Conservation (phyloP, 2,888 invertebrate genomes). For the Nemotelus pantherinus region DNA sequence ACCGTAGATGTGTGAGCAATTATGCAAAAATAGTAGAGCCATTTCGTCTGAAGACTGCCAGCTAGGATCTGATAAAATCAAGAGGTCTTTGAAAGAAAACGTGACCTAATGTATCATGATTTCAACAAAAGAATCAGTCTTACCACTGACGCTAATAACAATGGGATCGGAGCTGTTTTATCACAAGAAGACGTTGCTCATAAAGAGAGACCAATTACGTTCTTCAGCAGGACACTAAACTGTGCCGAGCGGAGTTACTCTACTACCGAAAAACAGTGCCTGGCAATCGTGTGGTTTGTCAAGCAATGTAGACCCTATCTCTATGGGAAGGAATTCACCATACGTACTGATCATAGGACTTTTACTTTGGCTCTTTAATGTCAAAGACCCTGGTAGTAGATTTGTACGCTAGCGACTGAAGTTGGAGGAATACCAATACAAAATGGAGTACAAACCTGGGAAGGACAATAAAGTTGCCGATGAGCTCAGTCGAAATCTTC, state of each 20-base stretch:
- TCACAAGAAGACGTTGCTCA: background rate
- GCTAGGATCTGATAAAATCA: no score
- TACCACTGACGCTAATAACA: no score
- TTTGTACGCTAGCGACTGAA: constrained; percentile 55
- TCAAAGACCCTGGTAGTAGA: constrained; percentile 45
- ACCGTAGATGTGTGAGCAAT: no score
- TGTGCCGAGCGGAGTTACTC: background rate
- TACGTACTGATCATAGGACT: background rate
- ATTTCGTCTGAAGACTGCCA: no score
- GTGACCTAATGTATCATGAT: background rate
- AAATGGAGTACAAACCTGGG: constrained; percentile 43
- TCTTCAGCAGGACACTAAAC: background rate
- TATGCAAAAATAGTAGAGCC: no score
- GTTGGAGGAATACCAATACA: constrained; percentile 54
- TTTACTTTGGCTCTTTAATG: background rate
- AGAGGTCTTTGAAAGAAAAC: no score
- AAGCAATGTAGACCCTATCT: constrained; percentile 53
- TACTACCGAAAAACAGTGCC: constrained; percentile 50
- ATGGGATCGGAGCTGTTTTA: no score
- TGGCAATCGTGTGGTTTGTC: constrained; percentile 52
- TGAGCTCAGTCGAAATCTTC: constrained; percentile 40
- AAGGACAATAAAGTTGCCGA: constrained; percentile 49
- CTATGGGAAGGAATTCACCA: background rate
- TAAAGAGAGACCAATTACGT: background rate
- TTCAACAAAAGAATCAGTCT: background rate